Evolutionary conservation across 2,888 invertebrate genomes (phyloP), one percentile per base, ranked within the genome.

Genomic region (Pardosa pseudoannulata): DNA sequence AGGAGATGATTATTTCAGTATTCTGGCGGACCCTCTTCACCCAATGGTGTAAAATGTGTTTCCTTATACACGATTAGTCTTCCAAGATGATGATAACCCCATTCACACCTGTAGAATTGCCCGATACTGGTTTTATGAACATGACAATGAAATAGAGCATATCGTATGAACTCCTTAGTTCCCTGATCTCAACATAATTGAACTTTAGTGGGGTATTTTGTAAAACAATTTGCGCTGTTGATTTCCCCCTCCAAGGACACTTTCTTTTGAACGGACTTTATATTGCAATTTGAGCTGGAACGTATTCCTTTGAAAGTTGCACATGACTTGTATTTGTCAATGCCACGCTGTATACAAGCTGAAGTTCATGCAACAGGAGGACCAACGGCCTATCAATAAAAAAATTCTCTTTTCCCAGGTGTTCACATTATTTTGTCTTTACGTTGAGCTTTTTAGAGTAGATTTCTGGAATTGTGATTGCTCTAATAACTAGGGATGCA

Each of bases 241-340:
- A 71, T 23, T 71, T 71, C 71, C 41, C 23, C 29, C 71, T 28
- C 71, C 29, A 46, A n/a, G 1, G 41, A 32, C 19, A 41, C 27
- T 71, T 71, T 70, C 28, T n/a, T 2, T 29, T 9, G 9, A 36
- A 36, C 36, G 9, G 6, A 7, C 9, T 36, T 36, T 65, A 29
- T 23, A 70, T 23, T 16, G 56, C 31, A 67, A n/a, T 67, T 76
- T 41, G 23, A 67, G 32, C 31, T 67, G 67, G 67, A 76, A 76
- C 67, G 46, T 31, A 46, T 76, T 76, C 32, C 65, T 76, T 67
- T 76, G 67, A 76, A 67, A 67, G 46, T 46, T 76, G 75, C 67
- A 29, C 75, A 65, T 76, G 67, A 76, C 67, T 67, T 67, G 46
- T 76, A 76, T 76, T 41, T 67, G 67, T 67, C 75, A 67, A 76